These are phyloP conservation scores for Ceratothoa steindachneri DNA, from an alignment of 2,888 invertebrate genomes.

Conservation along the genomic window DNA sequence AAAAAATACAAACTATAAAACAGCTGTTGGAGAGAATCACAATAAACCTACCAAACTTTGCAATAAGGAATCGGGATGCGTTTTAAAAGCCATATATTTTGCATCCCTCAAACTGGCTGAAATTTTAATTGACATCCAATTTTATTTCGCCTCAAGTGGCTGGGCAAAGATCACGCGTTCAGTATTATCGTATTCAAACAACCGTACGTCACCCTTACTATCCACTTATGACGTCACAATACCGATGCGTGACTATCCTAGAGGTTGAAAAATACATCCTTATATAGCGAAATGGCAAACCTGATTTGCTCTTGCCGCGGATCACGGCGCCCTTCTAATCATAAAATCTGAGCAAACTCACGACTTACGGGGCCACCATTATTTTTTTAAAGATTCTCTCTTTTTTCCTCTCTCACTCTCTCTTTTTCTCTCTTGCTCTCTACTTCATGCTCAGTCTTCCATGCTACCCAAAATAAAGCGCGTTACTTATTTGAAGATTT, in stretches of 20 bases:
- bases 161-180: neutral
- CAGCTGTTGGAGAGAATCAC: no score
- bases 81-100: no score
- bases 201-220: neutral
- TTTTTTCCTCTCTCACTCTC: slow-evolving; percentile 6
- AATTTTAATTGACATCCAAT: neutral
- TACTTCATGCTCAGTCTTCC: neutral
- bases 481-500: no score
- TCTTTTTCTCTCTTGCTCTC: neutral
- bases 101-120: no score
- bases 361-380: neutral
- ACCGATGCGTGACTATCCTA: slow-evolving; percentile 11
- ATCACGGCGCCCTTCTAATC: neutral
- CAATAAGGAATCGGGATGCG: no score
- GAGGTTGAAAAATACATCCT: slow-evolving; percentile 10
- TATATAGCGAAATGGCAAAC: slow-evolving; percentile 8
- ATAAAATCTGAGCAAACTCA: slow-evolving; percentile 7
- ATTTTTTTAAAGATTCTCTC: neutral
- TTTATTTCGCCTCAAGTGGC: neutral
- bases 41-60: no score
- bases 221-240: neutral
- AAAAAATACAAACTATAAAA: no score
- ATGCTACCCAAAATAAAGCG: neutral
- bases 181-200: neutral
- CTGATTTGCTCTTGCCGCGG: neutral